Percentiles rank a stretch among this genome's conserved stretches.
phyloP scores from a whole-genome alignment of 2,113 vertebrate species.

The Misgurnus mizolepis region DNA sequence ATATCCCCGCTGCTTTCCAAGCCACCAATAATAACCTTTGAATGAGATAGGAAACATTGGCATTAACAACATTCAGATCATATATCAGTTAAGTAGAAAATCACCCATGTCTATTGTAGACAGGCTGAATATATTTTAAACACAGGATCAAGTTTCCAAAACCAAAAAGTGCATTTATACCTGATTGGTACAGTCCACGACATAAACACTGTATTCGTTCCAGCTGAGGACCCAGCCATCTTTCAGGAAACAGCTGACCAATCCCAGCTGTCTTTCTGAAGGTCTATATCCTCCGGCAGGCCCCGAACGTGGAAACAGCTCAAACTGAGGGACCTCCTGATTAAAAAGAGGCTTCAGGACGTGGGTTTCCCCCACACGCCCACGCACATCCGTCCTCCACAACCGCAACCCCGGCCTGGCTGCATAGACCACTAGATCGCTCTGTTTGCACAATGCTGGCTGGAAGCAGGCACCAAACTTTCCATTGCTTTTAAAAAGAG shows the following conservation, averaged over 20 bases:
- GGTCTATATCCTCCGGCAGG: conserved; percentile 71
- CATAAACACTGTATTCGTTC: conserved; percentile 94
- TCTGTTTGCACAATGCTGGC: conserved; percentile 93
- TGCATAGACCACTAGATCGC: conserved; percentile 87
- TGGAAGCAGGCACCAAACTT: conserved; percentile 94
- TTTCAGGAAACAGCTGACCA: conserved; percentile 84
- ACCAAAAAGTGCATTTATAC: conserved; percentile 58
- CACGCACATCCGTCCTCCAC: conserved; percentile 87
- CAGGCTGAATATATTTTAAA: not conserved
- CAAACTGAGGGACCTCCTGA: conserved; percentile 81
- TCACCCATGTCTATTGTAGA: not conserved
- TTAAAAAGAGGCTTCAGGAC: conserved; percentile 87
- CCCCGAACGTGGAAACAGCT: conserved; percentile 85
- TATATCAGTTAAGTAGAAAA: not conserved
- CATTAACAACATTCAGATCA: not conserved
- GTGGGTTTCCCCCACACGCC: conserved; percentile 87
- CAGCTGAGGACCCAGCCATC: conserved; percentile 95
- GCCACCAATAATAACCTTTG: conserved; percentile 85
- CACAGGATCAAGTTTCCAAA: not conserved
- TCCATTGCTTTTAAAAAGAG: conserved; percentile 77
- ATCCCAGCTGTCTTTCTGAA: conserved; percentile 85
- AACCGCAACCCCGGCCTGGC: conserved; percentile 91
- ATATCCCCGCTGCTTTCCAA: conserved; percentile 93
- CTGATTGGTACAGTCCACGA: conserved; percentile 88
- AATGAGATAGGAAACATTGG: conserved; percentile 3